These are phyloP conservation scores for Minunthozetes semirufus DNA, from an alignment of 2,888 invertebrate species.

Conservation along the genomic window DNA sequence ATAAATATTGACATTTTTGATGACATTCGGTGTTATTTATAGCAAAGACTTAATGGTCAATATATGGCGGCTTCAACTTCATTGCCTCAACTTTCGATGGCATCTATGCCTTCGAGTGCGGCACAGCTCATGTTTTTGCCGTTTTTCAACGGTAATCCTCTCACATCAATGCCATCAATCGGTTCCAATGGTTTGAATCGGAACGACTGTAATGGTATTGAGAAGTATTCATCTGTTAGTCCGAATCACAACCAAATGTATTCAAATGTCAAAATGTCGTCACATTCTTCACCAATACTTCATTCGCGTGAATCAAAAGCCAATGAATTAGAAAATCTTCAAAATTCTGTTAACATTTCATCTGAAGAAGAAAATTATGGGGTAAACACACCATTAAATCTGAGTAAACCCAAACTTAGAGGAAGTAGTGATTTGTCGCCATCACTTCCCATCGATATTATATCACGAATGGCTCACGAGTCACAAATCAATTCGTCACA, in stretches of 20 bases:
- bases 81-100: constrained; percentile 32
- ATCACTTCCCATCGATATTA: not conserved
- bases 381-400: constrained; percentile 40
- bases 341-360: not conserved
- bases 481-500: not conserved
- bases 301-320: constrained; percentile 1
- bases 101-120: constrained; percentile 29
- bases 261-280: constrained; percentile 1
- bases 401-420: constrained; percentile 40
- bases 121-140: constrained; percentile 35
- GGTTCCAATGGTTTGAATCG: constrained; percentile 13
- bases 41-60: constrained; percentile 41
- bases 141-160: constrained; percentile 33
- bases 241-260: constrained; percentile 15
- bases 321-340: not conserved
- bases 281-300: constrained; percentile 3
- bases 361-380: not conserved
- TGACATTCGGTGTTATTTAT: no score
- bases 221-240: not conserved
- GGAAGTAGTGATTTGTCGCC: not conserved
- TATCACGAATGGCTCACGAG: not conserved
- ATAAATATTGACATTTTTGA: no score
- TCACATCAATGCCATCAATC: constrained; percentile 11
- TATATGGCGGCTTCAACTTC: constrained; percentile 35
- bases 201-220: not conserved